phyloP scores from a whole-genome alignment of 2,888 invertebrate genomes.

The Synergus gifuensis region DNA sequence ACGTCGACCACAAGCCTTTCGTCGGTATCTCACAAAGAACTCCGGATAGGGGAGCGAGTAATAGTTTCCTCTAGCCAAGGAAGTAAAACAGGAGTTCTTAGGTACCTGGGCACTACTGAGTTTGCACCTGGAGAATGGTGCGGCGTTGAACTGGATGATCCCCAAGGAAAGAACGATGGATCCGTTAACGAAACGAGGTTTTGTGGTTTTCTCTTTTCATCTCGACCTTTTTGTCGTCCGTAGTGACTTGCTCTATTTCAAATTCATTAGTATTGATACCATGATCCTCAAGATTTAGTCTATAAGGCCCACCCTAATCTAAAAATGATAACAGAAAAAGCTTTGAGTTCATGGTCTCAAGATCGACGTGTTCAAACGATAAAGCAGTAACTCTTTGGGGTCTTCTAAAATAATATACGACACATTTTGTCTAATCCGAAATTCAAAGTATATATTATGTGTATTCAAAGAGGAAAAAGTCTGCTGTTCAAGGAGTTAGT shows the following conservation, averaged over 20 bases:
- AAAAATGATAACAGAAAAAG: background rate
- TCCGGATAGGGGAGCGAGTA: constrained; percentile 93
- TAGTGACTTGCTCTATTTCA: constrained; percentile 7
- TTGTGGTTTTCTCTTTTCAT: constrained; percentile 43
- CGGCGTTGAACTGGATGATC: constrained; percentile 96
- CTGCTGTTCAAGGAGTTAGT: background rate
- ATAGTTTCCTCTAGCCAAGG: constrained; percentile 93
- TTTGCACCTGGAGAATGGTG: constrained; percentile 97
- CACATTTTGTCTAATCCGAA: no score
- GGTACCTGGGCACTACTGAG: constrained; percentile 92
- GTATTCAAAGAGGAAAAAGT: no score
- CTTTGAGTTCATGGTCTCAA: background rate
- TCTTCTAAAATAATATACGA: background rate
- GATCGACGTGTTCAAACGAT: background rate
- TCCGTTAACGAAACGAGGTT: constrained; percentile 95
- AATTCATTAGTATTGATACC: background rate
- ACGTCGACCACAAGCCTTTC: constrained; percentile 79
- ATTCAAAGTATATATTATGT: no score
- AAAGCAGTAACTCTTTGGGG: background rate
- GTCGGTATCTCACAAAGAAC: constrained; percentile 79
- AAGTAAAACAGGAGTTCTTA: constrained; percentile 91
- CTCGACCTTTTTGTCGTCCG: background rate
- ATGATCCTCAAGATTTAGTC: background rate
- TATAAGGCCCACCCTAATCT: no score
- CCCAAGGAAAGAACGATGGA: constrained; percentile 97